Evolutionary conservation across 2,113 vertebrate genomes (phyloP).

Genomic region (Collichthys lucidus): DNA sequence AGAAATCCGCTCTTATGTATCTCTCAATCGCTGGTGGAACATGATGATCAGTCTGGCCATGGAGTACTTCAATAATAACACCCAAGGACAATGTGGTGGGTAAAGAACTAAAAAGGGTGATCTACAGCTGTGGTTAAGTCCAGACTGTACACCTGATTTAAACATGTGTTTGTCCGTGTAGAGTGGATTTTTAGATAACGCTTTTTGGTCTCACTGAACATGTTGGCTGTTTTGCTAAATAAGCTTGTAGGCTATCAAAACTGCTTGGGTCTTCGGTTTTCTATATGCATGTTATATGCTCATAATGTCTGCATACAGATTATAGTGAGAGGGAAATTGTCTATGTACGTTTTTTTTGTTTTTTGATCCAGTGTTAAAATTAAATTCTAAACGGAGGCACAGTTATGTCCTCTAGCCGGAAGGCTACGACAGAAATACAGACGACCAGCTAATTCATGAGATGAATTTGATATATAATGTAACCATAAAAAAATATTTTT

Average conservation of each 20-base stretch:
- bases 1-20: constrained; percentile 75
- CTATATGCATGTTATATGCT: neutral
- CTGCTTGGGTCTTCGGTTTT: neutral
- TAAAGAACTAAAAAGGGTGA: neutral
- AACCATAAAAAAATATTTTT: neutral
- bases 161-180: neutral
- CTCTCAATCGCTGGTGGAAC: constrained; percentile 47
- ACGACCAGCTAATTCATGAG: no score
- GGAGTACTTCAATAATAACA: constrained; percentile 80
- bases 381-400: no score
- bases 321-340: neutral
- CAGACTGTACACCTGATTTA: neutral
- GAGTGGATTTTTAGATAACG: neutral
- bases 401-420: no score
- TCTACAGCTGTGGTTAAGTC: neutral
- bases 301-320: neutral
- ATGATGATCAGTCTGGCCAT: constrained; percentile 75
- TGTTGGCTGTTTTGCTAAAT: neutral
- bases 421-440: no score
- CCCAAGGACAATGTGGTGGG: constrained; percentile 84
- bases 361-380: neutral
- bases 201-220: no score
- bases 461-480: no score
- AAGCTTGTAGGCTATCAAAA: neutral
- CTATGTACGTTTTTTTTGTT: no score